Evolutionary conservation across 2,113 vertebrate genomes (phyloP).

Genomic region (Nothobranchius kuhntae): DNA sequence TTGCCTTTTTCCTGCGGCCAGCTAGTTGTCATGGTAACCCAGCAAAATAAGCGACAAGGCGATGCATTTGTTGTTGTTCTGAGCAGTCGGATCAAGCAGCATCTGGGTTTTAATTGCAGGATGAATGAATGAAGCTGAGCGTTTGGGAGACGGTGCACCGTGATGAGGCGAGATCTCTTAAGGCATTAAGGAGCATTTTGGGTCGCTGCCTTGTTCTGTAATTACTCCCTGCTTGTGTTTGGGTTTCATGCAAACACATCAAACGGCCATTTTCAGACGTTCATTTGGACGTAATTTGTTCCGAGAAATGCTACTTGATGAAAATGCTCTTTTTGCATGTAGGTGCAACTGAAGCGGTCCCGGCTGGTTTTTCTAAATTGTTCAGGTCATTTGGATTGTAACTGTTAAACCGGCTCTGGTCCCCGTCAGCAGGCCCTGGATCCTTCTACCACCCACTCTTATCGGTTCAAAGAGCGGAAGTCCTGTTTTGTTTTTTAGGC

Average conservation of each 20-base stretch:
- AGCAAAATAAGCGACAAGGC: constrained; percentile 2
- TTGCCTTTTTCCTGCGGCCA: constrained; percentile 19
- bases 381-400: constrained; percentile 27
- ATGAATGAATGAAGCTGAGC: not conserved
- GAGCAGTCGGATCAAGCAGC: not conserved
- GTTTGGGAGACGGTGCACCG: not conserved
- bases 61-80: not conserved
- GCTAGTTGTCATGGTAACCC: constrained; percentile 50
- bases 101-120: constrained; percentile 10
- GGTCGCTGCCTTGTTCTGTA: not conserved
- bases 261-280: not conserved
- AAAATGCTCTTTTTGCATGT: constrained; percentile 28
- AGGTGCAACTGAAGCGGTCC: constrained; percentile 40
- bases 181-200: not conserved
- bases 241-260: not conserved
- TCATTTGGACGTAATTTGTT: not conserved
- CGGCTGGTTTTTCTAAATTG: constrained; percentile 25
- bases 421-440: constrained; percentile 18
- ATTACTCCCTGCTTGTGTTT: not conserved
- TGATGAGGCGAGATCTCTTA: not conserved
- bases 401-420: constrained; percentile 37
- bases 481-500: constrained; percentile 27
- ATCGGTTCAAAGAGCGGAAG: constrained; percentile 33
- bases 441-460: not conserved
- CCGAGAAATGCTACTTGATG: not conserved